Evolutionary conservation across 1,140 invertebrate genomes (phyloP).

Genomic region (Phenacoccus solenopsis): DNA sequence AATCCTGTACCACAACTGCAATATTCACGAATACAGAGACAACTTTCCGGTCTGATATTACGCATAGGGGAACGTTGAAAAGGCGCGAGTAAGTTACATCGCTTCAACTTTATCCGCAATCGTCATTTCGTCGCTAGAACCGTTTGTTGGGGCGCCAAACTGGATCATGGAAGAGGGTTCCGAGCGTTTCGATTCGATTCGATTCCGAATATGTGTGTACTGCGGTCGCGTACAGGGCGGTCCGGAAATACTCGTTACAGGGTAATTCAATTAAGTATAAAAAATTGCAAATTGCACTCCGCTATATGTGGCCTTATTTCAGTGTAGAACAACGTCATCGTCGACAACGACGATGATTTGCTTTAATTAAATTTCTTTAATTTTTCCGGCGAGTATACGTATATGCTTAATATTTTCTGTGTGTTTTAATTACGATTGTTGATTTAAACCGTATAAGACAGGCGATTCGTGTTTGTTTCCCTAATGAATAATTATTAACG

Average conservation of each 20-base stretch:
- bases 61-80: no score
- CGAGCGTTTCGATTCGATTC: no score
- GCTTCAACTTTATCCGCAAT: no score
- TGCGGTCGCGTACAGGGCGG: background rate
- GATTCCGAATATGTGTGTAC: no score
- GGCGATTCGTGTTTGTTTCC: slow-evolving; percentile 1
- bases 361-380: slow-evolving; percentile 9
- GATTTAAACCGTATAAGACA: slow-evolving; percentile 5
- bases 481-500: slow-evolving; percentile 13
- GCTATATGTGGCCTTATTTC: background rate
- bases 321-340: background rate
- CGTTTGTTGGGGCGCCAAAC: no score
- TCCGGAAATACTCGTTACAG: background rate
- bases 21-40: no score
- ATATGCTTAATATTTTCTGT: background rate
- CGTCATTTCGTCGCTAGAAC: no score
- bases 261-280: background rate
- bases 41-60: no score
- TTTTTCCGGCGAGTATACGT: background rate
- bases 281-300: background rate
- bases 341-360: slow-evolving; percentile 1
- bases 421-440: slow-evolving; percentile 12
- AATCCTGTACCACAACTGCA: no score
- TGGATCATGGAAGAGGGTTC: no score
- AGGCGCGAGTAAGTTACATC: no score